Base-by-base conservation (phyloP, 2,113 vertebrate genomes). In the Pipra filicauda region DNA sequence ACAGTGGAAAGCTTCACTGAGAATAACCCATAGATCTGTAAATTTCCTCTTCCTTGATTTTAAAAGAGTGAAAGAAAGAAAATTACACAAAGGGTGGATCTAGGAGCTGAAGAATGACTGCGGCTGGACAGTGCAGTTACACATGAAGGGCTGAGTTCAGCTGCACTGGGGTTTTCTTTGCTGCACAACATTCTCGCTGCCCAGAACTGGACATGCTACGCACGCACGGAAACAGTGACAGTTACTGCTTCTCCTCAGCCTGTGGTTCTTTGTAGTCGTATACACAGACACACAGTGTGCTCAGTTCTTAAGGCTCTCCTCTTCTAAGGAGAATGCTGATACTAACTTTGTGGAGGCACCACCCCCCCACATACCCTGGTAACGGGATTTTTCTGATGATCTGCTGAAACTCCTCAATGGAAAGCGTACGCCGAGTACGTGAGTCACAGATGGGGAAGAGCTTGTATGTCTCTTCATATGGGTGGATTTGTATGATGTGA, bases 281-380 rank as follows among this genome's bases (percentile, higher is more conserved):
- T 54, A 44, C 78, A 89, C 93, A 85, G 96, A 86, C 87, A 97
- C 58, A 89, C 62, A 58, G 41, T 59, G 10, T 92, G 85, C 72
- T 92, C 75, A 74, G 73, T 37, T 96, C 85, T 76, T 64, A 70
- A 67, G 95, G 82, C 85, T 97, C 93, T 96, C 96, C 91, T 96
- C 95, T 96, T 97, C 95, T 73, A 97, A 97, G 96, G 90, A 93
- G 91, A 97, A 91, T 54, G 78, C 70, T 97, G 94, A 79, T 87
- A 81, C 28, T 92, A 91, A 94, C 97, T 93, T 91, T 80, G 83
- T 87, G 93, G 83, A 70, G 92, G 91, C 59, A 88, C 75, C 82
- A 65, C 59, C 85, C 71, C 89, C 89, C 35, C 88, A 48, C 85
- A 16, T 15, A 33, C 70, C 52, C 78, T 59, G 93, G 39, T 69